Evolutionary conservation across 2,113 vertebrate genomes (phyloP).

Genomic region (Lontra canadensis): DNA sequence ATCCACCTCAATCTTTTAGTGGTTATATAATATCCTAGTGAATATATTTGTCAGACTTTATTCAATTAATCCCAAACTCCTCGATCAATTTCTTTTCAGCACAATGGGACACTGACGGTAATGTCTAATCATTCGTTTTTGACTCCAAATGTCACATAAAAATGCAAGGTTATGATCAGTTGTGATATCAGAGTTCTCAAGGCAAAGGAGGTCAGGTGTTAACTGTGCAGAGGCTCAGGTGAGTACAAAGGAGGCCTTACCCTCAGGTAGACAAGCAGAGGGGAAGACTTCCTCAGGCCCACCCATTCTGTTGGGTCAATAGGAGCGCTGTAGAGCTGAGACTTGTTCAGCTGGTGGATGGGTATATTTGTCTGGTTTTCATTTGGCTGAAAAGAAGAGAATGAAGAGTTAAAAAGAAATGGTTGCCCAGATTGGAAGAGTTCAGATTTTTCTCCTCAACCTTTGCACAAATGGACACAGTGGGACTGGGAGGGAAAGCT

Average conservation of each 20-base stretch:
- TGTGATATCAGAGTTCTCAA: neutral
- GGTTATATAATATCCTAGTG: neutral
- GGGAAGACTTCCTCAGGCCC: constrained; percentile 89
- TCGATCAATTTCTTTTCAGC: neutral
- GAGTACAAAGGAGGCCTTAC: constrained; percentile 81
- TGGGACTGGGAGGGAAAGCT: neutral
- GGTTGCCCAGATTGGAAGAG: neutral
- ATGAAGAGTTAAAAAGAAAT: neutral
- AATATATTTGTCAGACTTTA: neutral
- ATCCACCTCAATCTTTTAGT: neutral
- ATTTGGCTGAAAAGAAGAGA: constrained; percentile 84
- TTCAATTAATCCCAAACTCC: neutral
- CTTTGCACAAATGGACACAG: neutral
- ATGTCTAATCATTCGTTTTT: neutral
- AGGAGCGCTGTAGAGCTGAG: constrained; percentile 87
- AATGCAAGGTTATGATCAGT: neutral
- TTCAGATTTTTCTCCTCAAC: neutral
- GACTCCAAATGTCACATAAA: neutral
- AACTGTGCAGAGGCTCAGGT: fast-evolving
- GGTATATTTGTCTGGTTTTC: constrained; percentile 86
- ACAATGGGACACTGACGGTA: neutral
- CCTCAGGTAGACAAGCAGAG: constrained; percentile 93
- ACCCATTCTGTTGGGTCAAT: constrained; percentile 96
- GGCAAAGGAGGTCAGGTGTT: neutral
- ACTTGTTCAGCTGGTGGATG: constrained; percentile 80